Base-by-base conservation (phyloP, 1,140 invertebrate species). In the Thereuonema tuberculata region DNA sequence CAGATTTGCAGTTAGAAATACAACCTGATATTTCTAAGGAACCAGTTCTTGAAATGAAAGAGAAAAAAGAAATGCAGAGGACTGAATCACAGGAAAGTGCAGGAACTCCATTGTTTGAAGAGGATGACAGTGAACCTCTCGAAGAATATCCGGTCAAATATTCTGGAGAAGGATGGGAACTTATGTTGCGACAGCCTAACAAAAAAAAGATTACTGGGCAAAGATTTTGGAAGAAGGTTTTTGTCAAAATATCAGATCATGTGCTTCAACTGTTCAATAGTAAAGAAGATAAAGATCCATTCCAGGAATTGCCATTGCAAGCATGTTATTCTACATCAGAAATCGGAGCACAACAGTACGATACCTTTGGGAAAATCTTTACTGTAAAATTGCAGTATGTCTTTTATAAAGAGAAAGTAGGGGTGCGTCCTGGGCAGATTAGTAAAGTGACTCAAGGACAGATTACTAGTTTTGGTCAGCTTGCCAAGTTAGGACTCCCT, bases 131-230 rank as follows among this genome's bases (percentile, higher is more conserved):
- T 1, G 84, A 90, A 72, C 93, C 93, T 0, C 76, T 99, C 20
- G 90, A 93, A 74, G 86, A 89, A 23, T 99, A 95, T 72, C 79
- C 91, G 54, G 81, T 84, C 1, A 80, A 80, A 47, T 92, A 86
- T 67, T 74, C 75, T 0, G 89, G 83, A 0, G 83, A 89, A n/a
- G 90, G 90, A 23, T 99, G 94, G 93, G 93, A 98, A 70, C 89
- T 99, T 84, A 88, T 96, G 61, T 76, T 99, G 27, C 78, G 94
- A 17, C 90, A 96, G 68, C 94, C 94, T 2, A 93, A 91, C 66
- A 98, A 98, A 72, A 99, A 99, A 80, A 98, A 96, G 73, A 90
- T 99, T 59, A 98, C 95, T 0, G 90, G 90, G 2, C 90, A 93
- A 68, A 79, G 84, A 61, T 99, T 92, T 72, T 99, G 96, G 96